These are phyloP conservation scores for Natrix natrix DNA, from an alignment of 2,797 vertebrate species.

Conservation along the genomic window DNA sequence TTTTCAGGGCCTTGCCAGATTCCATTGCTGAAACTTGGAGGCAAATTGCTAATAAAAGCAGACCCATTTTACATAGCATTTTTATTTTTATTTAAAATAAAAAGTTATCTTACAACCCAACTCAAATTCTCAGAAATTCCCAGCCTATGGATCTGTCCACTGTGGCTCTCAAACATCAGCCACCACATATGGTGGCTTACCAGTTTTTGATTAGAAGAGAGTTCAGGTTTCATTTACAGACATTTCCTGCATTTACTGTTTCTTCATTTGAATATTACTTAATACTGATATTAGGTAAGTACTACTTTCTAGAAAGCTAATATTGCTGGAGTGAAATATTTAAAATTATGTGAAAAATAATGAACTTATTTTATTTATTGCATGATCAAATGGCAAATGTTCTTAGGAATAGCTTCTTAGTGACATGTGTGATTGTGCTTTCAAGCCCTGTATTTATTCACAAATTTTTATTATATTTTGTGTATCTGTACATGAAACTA, in stretches of 20 bases:
- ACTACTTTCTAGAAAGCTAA: background rate
- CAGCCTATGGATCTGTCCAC: background rate
- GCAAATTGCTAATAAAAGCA: background rate
- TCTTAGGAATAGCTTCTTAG: constrained; percentile 5
- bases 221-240: background rate
- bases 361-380: background rate
- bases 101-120: background rate
- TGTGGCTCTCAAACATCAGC: background rate
- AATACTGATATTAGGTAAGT: background rate
- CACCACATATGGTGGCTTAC: background rate
- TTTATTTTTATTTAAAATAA: background rate
- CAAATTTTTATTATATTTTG: constrained; percentile 24
- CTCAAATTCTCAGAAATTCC: background rate
- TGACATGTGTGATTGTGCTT: constrained; percentile 7
- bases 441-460: background rate
- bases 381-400: background rate
- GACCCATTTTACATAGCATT: background rate
- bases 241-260: background rate
- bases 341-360: background rate
- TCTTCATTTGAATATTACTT: background rate
- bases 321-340: constrained; percentile 18
- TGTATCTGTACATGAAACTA: constrained; percentile 10
- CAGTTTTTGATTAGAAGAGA: background rate
- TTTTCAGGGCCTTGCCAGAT: background rate
- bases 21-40: background rate